A percentile compares a stretch with the other conserved stretches of the same genome.
Evolutionary conservation across 2,888 invertebrate species (phyloP).

Genomic region (Busseola fusca): DNA sequence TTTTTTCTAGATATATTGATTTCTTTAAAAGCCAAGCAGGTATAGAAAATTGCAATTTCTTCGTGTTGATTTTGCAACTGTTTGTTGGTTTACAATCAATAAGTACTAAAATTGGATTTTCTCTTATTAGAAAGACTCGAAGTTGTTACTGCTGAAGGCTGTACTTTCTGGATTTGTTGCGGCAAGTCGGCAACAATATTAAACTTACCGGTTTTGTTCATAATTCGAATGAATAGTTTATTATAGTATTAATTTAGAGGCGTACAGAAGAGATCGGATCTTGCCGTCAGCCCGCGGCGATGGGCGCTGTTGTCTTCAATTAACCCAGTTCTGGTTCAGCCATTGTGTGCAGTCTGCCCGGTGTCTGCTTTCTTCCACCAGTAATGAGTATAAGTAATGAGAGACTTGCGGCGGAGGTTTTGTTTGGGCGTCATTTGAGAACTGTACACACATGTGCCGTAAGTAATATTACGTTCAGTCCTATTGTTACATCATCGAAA

Average conservation of each 20-base stretch:
- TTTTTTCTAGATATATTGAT: not conserved
- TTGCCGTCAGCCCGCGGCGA: slow-evolving; percentile 75
- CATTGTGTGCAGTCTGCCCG: slow-evolving; percentile 84
- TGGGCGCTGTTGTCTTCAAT: slow-evolving; percentile 84
- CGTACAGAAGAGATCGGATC: slow-evolving; percentile 77
- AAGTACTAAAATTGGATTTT: slow-evolving; percentile 28
- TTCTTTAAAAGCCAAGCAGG: not conserved
- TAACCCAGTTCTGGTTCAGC: slow-evolving; percentile 84
- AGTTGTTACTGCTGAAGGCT: slow-evolving; percentile 47
- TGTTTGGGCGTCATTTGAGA: slow-evolving; percentile 79
- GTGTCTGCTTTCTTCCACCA: slow-evolving; percentile 87
- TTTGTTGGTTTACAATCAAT: slow-evolving; percentile 5
- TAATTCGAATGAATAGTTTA: slow-evolving; percentile 73
- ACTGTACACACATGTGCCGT: slow-evolving; percentile 71
- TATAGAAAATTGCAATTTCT: not conserved
- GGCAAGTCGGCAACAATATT: slow-evolving; percentile 57
- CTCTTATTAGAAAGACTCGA: slow-evolving; percentile 49
- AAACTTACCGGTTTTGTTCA: slow-evolving; percentile 48
- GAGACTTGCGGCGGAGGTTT: slow-evolving; percentile 73
- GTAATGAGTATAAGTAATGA: slow-evolving; percentile 82
- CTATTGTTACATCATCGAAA: slow-evolving; percentile 64
- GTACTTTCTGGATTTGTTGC: slow-evolving; percentile 43
- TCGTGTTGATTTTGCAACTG: not conserved
- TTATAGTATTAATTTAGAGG: slow-evolving; percentile 76
- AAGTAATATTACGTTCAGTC: slow-evolving; percentile 68